phyloP scores from a whole-genome alignment of 2,888 invertebrate genomes.

The Lomographa bimaculata region DNA sequence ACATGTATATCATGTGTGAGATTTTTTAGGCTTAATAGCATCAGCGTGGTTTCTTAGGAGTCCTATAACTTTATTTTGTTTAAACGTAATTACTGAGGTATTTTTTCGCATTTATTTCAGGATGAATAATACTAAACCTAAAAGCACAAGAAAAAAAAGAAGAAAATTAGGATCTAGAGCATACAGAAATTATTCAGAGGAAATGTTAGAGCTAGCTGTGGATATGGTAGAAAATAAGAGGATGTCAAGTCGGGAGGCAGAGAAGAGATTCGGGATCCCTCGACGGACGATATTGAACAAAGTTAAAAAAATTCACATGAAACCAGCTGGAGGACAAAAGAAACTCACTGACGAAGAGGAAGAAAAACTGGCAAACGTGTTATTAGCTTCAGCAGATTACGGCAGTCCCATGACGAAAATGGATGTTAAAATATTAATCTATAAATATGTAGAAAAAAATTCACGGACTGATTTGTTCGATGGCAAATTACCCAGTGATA shows the following conservation, averaged over 20 bases:
- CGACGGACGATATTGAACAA: constrained; percentile 29
- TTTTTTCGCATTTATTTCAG: constrained; percentile 3
- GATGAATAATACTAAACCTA: background rate
- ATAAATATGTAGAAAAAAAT: constrained; percentile 31
- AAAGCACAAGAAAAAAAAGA: constrained; percentile 9
- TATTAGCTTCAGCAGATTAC: constrained; percentile 22
- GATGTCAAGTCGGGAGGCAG: constrained; percentile 17
- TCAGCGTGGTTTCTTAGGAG: too few species aligned
- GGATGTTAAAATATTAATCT: constrained; percentile 29
- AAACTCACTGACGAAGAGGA: constrained; percentile 21
- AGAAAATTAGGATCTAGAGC: constrained; percentile 8
- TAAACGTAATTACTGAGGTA: too few species aligned
- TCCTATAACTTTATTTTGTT: too few species aligned
- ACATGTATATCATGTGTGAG: too few species aligned
- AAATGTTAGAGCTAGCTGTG: constrained; percentile 20
- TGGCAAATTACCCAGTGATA: constrained; percentile 17
- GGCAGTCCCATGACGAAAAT: constrained; percentile 30
- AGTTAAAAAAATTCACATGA: constrained; percentile 21
- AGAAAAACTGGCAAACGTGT: constrained; percentile 22
- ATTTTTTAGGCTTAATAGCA: too few species aligned
- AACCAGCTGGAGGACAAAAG: constrained; percentile 15
- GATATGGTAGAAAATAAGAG: constrained; percentile 16
- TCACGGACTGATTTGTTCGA: constrained; percentile 20
- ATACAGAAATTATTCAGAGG: constrained; percentile 12
- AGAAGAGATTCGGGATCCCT: constrained; percentile 29